Conservation (phyloP, 2,113 vertebrate genomes). For the Triplophysa siluroides region DNA sequence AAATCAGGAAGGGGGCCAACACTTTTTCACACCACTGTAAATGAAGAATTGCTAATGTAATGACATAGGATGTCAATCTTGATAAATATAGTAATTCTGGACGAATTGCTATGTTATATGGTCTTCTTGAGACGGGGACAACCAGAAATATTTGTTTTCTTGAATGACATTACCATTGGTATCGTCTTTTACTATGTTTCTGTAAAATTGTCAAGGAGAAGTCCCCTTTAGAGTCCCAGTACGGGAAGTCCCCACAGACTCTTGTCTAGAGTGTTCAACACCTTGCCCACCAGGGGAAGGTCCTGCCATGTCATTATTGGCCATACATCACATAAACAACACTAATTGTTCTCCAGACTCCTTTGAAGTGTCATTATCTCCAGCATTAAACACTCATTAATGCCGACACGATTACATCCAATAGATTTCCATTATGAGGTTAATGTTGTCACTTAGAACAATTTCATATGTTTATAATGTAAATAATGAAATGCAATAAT, state of each 20-base stretch:
- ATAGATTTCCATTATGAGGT: background rate
- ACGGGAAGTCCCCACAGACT: conserved; percentile 39
- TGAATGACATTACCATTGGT: conserved; percentile 16
- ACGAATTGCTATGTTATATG: too few species aligned
- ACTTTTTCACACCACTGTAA: too few species aligned
- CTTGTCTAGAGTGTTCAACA: conserved; percentile 18
- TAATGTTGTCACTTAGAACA: background rate
- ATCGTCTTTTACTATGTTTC: conserved; percentile 19
- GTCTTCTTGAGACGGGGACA: background rate
- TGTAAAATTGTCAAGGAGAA: conserved; percentile 48
- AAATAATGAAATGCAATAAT: background rate
- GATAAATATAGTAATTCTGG: background rate
- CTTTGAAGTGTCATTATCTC: conserved; percentile 14
- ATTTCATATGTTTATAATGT: too few species aligned
- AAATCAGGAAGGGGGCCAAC: too few species aligned
- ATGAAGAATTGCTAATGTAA: too few species aligned
- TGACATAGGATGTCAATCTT: too few species aligned
- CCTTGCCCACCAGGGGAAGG: conserved; percentile 26
- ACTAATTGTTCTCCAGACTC: conserved; percentile 40
- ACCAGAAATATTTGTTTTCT: background rate
- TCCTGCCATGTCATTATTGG: conserved; percentile 52
- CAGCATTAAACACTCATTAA: background rate
- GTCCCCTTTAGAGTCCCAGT: conserved; percentile 36
- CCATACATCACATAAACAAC: conserved; percentile 49
- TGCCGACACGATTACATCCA: background rate